Evolutionary conservation across 2,888 invertebrate genomes (phyloP).

Genomic region (Tenthredo distinguenda): DNA sequence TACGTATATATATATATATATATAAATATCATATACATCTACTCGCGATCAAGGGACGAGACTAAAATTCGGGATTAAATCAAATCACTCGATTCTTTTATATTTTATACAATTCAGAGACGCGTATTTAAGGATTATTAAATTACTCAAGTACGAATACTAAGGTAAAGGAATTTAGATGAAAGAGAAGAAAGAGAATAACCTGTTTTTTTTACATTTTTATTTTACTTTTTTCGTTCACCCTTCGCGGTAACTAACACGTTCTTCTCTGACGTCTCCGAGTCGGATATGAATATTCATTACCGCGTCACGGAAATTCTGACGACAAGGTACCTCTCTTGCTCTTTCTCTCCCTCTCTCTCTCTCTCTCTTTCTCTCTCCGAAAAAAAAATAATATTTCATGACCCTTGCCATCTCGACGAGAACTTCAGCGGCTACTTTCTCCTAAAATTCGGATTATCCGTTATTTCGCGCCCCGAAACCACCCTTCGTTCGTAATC

Average conservation of each 20-base stretch:
- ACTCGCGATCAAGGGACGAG: background rate
- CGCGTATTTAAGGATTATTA: conserved; percentile 38
- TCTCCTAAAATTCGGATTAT: background rate
- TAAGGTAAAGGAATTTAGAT: conserved; percentile 11
- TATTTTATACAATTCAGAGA: background rate
- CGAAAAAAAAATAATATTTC: background rate
- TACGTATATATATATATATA: background rate
- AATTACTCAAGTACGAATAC: background rate
- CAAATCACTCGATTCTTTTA: background rate
- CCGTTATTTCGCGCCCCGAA: background rate
- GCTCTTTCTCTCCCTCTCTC: background rate
- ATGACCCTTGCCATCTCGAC: background rate
- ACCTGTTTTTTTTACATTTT: background rate
- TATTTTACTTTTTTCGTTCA: background rate
- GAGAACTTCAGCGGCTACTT: background rate
- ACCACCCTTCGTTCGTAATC: background rate
- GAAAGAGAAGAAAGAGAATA: background rate
- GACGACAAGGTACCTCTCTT: background rate
- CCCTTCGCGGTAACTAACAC: conserved; percentile 35
- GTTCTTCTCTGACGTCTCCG: conserved; percentile 27
- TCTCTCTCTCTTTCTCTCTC: background rate
- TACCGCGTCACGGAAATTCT: conserved; percentile 25
- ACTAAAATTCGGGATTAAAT: conserved; percentile 9
- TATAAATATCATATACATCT: background rate
- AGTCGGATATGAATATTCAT: conserved; percentile 46